Conservation (phyloP, 92 coral and sea anemone species). For the Epizoanthus rinbou region DNA sequence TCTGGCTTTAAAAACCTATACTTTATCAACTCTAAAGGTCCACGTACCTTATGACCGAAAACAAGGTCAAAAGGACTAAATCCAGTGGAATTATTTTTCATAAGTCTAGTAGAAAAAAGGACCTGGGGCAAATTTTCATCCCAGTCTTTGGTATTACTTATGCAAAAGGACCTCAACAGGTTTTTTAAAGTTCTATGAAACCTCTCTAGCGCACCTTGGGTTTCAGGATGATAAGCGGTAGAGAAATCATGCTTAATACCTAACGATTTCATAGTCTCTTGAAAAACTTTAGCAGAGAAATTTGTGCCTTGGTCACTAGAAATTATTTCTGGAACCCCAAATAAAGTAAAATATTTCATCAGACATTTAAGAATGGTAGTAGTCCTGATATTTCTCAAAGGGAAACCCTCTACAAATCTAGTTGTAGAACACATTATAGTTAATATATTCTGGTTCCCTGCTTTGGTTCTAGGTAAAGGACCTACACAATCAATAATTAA, state of each 20-base stretch:
- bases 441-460: conserved; percentile 18
- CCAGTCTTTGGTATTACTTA: conserved; percentile 23
- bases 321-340: conserved; percentile 34
- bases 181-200: conserved; percentile 20
- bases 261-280: conserved; percentile 19
- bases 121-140: conserved; percentile 24
- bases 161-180: conserved; percentile 22
- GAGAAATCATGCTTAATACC: conserved; percentile 28
- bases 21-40: conserved; percentile 23
- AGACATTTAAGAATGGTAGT: conserved; percentile 22
- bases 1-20: conserved; percentile 22
- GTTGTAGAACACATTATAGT: conserved; percentile 22
- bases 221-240: conserved; percentile 34
- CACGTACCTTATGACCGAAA: conserved; percentile 24
- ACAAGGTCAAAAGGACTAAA: conserved; percentile 34
- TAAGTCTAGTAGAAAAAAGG: conserved; percentile 22
- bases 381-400: background rate
- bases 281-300: conserved; percentile 22
- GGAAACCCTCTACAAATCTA: conserved; percentile 20
- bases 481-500: conserved; percentile 9
- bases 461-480: background rate
- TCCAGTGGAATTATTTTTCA: conserved; percentile 24
- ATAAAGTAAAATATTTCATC: conserved; percentile 24
- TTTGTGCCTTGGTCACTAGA: conserved; percentile 24
- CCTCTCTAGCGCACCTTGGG: conserved; percentile 26